Conservation (phyloP, 1,140 invertebrate species). For the Listronotus oregonensis region DNA sequence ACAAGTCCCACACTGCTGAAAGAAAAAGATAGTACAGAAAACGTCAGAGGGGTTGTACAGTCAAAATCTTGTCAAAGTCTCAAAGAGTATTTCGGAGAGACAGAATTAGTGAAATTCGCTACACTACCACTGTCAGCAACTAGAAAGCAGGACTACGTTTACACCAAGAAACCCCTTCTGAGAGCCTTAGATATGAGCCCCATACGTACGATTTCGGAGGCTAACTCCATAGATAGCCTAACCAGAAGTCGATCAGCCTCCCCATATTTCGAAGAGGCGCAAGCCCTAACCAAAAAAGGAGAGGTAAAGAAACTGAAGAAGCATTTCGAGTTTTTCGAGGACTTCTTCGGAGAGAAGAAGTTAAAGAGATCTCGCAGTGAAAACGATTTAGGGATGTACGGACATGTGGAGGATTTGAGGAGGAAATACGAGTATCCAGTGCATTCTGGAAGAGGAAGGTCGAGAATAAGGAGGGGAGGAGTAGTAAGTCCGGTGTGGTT, state of each 20-base stretch:
- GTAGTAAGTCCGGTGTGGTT: slow-evolving; percentile 64
- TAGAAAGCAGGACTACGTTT: slow-evolving; percentile 43
- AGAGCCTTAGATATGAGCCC: slow-evolving; percentile 45
- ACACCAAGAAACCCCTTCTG: slow-evolving; percentile 42
- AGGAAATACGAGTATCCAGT: slow-evolving; percentile 63
- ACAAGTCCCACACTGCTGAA: not conserved
- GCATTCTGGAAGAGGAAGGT: slow-evolving; percentile 56
- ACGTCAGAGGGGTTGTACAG: slow-evolving; percentile 53
- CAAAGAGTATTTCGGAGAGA: slow-evolving; percentile 79
- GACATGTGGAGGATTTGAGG: slow-evolving; percentile 64
- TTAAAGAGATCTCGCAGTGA: slow-evolving; percentile 70
- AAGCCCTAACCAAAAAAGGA: slow-evolving; percentile 72
- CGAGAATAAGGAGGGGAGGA: slow-evolving; percentile 60
- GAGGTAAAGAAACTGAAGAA: slow-evolving; percentile 74
- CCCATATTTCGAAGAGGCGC: slow-evolving; percentile 70
- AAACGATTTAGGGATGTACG: slow-evolving; percentile 67
- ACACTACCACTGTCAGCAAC: slow-evolving; percentile 51
- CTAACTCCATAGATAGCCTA: slow-evolving; percentile 67
- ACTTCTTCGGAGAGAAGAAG: slow-evolving; percentile 47
- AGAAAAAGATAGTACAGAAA: slow-evolving; percentile 3
- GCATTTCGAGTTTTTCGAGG: slow-evolving; percentile 69
- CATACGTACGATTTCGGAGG: slow-evolving; percentile 43
- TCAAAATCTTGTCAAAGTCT: slow-evolving; percentile 75
- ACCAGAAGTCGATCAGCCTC: slow-evolving; percentile 69
- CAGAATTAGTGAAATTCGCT: slow-evolving; percentile 55